These are phyloP conservation scores for Climacteris rufus DNA, from an alignment of 2,113 vertebrate species.

Conservation along the genomic window DNA sequence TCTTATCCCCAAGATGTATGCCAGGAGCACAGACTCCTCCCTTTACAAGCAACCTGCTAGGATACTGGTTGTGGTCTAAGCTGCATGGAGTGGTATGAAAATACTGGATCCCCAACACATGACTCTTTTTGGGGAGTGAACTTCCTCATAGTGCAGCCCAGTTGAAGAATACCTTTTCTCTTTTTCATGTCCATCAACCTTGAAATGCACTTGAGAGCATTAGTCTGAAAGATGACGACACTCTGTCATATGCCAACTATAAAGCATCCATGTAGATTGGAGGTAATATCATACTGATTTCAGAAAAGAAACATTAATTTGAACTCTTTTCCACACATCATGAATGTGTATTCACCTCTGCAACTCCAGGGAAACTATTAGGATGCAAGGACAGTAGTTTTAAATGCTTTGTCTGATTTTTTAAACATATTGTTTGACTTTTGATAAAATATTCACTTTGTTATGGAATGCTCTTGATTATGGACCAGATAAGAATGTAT, in stretches of 20 bases:
- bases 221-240: not conserved
- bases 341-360: not conserved
- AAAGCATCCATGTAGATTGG: not conserved
- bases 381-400: constrained; percentile 2
- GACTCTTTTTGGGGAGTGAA: not conserved
- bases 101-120: not conserved
- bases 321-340: not conserved
- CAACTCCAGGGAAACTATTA: not conserved
- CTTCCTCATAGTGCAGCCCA: not conserved
- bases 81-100: not conserved
- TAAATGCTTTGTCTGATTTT: constrained; percentile 45
- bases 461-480: constrained; percentile 48
- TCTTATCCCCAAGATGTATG: not conserved
- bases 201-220: not conserved
- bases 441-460: constrained; percentile 57
- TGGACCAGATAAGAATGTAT: constrained; percentile 21
- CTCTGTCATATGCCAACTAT: not conserved
- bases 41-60: not conserved
- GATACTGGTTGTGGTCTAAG: not conserved
- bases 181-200: not conserved
- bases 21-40: not conserved
- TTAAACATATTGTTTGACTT: constrained; percentile 58
- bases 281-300: not conserved
- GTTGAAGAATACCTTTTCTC: not conserved
- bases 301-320: not conserved